These are phyloP conservation scores for Corvus moneduloides DNA, from an alignment of 2,113 vertebrate species.

Conservation along the genomic window DNA sequence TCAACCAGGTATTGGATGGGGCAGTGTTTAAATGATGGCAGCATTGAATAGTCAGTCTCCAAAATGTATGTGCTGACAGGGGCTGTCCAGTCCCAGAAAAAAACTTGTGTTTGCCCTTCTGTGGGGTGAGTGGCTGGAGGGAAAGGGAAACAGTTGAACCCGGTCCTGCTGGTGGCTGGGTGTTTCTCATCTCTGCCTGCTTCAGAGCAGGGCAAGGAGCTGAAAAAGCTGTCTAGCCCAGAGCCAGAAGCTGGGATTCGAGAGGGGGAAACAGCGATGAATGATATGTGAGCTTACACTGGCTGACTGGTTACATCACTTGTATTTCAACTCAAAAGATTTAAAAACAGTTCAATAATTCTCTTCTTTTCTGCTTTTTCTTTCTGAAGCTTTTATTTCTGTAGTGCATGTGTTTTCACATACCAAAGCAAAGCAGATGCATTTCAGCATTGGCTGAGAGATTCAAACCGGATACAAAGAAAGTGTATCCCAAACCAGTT, in stretches of 20 bases:
- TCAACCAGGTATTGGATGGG: not conserved
- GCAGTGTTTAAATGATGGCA: not conserved
- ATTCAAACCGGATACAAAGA: not conserved
- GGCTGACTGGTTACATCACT: not conserved
- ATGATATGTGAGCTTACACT: not conserved
- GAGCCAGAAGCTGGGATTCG: not conserved
- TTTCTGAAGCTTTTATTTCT: not conserved
- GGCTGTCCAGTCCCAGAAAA: not conserved
- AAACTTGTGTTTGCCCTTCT: not conserved
- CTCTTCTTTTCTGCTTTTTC: not conserved
- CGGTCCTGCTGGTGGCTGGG: accelerated
- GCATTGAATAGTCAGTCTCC: not conserved
- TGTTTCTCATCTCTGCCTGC: accelerated
- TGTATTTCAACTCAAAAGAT: not conserved
- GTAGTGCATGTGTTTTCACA: not conserved
- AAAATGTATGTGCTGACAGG: not conserved
- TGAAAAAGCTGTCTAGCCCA: not conserved
- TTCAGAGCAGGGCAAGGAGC: accelerated
- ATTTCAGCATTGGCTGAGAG: not conserved
- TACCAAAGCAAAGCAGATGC: not conserved
- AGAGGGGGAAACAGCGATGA: not conserved
- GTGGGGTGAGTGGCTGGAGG: not conserved
- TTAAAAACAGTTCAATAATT: not conserved
- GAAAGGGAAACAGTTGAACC: not conserved
- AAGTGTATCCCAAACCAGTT: not conserved